Evolutionary conservation across 2,888 invertebrate species (phyloP), one percentile per base, ranked within the genome.

Genomic region (Pristionchus entomophagus): DNA sequence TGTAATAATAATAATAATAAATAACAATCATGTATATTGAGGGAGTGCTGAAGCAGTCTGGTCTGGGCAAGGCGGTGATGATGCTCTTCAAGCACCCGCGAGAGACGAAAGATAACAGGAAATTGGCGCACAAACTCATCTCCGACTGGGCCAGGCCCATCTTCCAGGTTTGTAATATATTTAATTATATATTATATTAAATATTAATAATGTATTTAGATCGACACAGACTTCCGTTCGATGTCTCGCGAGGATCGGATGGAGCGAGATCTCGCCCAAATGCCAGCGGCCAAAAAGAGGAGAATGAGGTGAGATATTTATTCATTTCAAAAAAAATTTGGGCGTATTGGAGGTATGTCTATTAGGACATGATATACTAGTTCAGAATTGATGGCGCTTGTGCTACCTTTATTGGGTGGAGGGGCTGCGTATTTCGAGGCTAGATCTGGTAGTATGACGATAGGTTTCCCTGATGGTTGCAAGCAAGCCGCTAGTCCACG

Each of bases 1-100:
- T n/a, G n/a, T n/a, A n/a, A n/a, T n/a, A n/a, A n/a, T n/a, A n/a
- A n/a, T n/a, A n/a, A n/a, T n/a, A n/a, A n/a, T n/a, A n/a, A n/a
- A n/a, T n/a, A n/a, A n/a, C n/a, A n/a, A n/a, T n/a, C n/a, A n/a
- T n/a, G n/a, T n/a, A n/a, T n/a, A n/a, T n/a, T n/a, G 73, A 97
- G 94, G 96, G 96, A 65, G 96, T 97, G 86, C 95, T 99, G 90
- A 98, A 98, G 94, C 97, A 97, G 94, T 97, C 98, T 12, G 98
- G 98, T 41, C 97, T 99, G 90, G 99, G 99, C 86, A 99, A 99
- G 95, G 99, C 99, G 65, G 97, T 99, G 0, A 99, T 99, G 99
- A 98, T 99, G 95, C 95, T 99, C 84, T 99, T 97, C 94, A 99
- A 99, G 94, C 99, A 99, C 94, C 99, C 99, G 0, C 97, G 96